Percentiles rank a stretch among this genome's conserved stretches.
phyloP scores from a whole-genome alignment of 2,113 vertebrate species.

The Syngnathus typhle region DNA sequence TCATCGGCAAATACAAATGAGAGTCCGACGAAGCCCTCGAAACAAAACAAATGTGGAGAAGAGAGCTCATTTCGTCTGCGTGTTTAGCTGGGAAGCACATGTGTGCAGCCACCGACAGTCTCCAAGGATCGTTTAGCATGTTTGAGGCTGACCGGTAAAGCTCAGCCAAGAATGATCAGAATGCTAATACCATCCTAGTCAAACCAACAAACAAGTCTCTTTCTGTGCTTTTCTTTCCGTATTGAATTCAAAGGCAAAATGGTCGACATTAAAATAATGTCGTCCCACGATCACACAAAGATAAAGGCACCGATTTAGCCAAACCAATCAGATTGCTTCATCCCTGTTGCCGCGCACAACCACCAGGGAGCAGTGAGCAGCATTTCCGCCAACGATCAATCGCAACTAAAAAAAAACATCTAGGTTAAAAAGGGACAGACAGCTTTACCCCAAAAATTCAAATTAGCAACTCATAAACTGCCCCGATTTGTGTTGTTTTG shows the following conservation, averaged over 20 bases:
- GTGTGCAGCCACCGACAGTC: constrained; percentile 12
- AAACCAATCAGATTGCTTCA: too few species aligned
- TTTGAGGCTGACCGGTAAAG: constrained; percentile 26
- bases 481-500: too few species aligned
- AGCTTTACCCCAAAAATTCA: too few species aligned
- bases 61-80: background rate
- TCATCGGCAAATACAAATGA: constrained; percentile 52
- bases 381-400: too few species aligned
- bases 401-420: too few species aligned
- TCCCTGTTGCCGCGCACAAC: background rate
- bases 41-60: constrained; percentile 16
- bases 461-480: too few species aligned
- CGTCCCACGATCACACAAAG: background rate
- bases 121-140: constrained; percentile 13
- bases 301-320: background rate
- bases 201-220: background rate
- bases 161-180: constrained; percentile 17
- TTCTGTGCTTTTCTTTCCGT: background rate
- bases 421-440: too few species aligned
- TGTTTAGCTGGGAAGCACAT: background rate
- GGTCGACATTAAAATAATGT: background rate
- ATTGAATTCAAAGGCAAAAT: background rate
- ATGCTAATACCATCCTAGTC: background rate
- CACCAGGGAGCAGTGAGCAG: background rate
- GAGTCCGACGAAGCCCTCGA: constrained; percentile 37